These are phyloP conservation scores for Psettodes erumei DNA, from an alignment of 2,113 vertebrate species.

Conservation along the genomic window DNA sequence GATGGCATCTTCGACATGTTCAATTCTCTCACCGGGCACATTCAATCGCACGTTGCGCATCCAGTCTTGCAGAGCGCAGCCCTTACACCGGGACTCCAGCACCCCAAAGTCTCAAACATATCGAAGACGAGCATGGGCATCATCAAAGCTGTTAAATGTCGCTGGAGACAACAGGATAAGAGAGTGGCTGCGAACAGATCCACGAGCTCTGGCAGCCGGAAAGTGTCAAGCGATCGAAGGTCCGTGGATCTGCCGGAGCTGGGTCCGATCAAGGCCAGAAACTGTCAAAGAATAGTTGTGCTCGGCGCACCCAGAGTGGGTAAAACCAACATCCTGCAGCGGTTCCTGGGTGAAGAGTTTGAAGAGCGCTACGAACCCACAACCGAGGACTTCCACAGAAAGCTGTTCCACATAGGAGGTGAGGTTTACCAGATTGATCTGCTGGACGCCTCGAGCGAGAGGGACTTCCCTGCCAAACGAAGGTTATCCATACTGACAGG, in stretches of 20 bases:
- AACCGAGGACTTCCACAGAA: constrained; percentile 83
- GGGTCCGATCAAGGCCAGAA: constrained; percentile 68
- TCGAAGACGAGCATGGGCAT: constrained; percentile 68
- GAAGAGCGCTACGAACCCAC: constrained; percentile 79
- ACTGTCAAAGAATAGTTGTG: constrained; percentile 82
- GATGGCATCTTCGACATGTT: constrained; percentile 74
- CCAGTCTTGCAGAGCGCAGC: constrained; percentile 28
- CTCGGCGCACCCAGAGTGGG: constrained; percentile 81
- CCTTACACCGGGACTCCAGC: constrained; percentile 33
- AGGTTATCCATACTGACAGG: constrained; percentile 83
- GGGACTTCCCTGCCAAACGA: constrained; percentile 81
- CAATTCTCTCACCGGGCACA: constrained; percentile 56
- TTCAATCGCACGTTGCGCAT: constrained; percentile 39
- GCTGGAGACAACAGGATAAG: constrained; percentile 68
- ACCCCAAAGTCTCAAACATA: constrained; percentile 53
- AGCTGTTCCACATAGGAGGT: constrained; percentile 81
- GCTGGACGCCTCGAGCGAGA: constrained; percentile 80
- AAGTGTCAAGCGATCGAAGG: constrained; percentile 57
- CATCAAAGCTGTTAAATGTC: constrained; percentile 67
- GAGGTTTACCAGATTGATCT: constrained; percentile 82
- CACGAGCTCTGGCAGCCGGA: constrained; percentile 65
- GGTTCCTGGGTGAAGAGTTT: constrained; percentile 78
- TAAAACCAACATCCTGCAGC: constrained; percentile 79
- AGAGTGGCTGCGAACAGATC: constrained; percentile 53
- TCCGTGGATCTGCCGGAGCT: constrained; percentile 62